These are phyloP conservation scores for Rhyzopertha dominica DNA, from an alignment of 1,140 invertebrate species.

Conservation along the genomic window DNA sequence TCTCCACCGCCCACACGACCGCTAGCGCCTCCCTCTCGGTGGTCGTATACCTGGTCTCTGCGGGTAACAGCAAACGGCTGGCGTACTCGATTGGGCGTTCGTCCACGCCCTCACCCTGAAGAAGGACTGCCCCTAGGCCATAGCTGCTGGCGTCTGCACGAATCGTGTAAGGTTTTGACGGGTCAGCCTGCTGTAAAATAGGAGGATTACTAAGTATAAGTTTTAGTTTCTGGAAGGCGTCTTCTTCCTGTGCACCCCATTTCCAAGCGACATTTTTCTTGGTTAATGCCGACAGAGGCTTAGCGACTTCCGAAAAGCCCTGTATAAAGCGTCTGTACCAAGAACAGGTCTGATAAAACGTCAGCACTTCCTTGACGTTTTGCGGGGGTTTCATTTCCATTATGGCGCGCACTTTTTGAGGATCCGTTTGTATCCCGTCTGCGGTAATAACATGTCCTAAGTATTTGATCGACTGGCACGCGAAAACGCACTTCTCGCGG, in stretches of 20 bases:
- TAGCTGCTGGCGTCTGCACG: slow-evolving; percentile 28
- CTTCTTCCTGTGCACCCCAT: slow-evolving; percentile 24
- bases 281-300: slow-evolving; percentile 39
- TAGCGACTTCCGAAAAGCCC: slow-evolving; percentile 36
- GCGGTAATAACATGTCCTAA: slow-evolving; percentile 22
- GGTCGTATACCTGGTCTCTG: slow-evolving; percentile 42
- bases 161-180: not conserved
- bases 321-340: slow-evolving; percentile 45
- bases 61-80: slow-evolving; percentile 25
- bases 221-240: slow-evolving; percentile 12
- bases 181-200: too few relatives aligned
- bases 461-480: slow-evolving; percentile 24
- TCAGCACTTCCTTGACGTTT: slow-evolving; percentile 28
- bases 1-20: slow-evolving; percentile 41
- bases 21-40: slow-evolving; percentile 45
- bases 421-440: slow-evolving; percentile 33
- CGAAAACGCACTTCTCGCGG: slow-evolving; percentile 35
- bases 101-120: slow-evolving; percentile 38
- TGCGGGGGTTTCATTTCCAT: slow-evolving; percentile 29
- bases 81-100: slow-evolving; percentile 48
- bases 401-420: slow-evolving; percentile 42
- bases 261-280: slow-evolving; percentile 35
- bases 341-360: slow-evolving; percentile 37
- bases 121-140: slow-evolving; percentile 38
- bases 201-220: too few relatives aligned